A percentile compares a stretch with the other conserved stretches of the same genome.
Evolutionary conservation across 1,140 invertebrate species (phyloP).

Genomic region (Physella acuta): DNA sequence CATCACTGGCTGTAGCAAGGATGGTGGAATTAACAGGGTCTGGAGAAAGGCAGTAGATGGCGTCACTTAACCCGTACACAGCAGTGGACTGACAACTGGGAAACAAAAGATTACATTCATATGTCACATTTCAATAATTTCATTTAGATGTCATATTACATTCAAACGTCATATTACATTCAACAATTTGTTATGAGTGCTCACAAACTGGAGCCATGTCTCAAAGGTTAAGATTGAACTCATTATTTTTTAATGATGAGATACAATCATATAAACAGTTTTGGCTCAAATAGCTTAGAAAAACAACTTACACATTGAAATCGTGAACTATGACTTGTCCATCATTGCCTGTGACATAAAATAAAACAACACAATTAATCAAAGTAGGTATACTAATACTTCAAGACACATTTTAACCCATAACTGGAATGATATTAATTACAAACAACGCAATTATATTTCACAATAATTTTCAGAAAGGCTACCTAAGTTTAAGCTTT

Average conservation of each 20-base stretch:
- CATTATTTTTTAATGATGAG: background rate
- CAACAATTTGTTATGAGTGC: background rate
- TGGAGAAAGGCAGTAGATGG: constrained; percentile 84
- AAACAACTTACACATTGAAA: constrained; percentile 69
- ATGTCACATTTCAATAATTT: background rate
- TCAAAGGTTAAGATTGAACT: constrained; percentile 1
- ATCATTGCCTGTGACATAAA: constrained; percentile 73
- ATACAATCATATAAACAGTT: background rate
- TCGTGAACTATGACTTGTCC: constrained; percentile 90
- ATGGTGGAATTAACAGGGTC: constrained; percentile 81
- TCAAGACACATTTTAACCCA: background rate
- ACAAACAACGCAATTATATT: background rate
- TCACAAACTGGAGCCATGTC: background rate
- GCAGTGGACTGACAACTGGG: constrained; percentile 72
- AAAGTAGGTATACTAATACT: background rate
- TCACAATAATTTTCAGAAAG: too few relatives aligned
- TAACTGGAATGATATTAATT: background rate
- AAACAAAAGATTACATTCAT: constrained; percentile 32
- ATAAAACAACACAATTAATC: background rate
- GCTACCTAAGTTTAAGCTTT: background rate
- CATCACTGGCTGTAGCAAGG: constrained; percentile 86
- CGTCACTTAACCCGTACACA: constrained; percentile 80
- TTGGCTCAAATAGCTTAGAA: background rate
- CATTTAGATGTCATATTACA: background rate
- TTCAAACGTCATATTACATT: background rate